phyloP scores from a whole-genome alignment of 1,140 invertebrate genomes.

The Microplitis mediator region DNA sequence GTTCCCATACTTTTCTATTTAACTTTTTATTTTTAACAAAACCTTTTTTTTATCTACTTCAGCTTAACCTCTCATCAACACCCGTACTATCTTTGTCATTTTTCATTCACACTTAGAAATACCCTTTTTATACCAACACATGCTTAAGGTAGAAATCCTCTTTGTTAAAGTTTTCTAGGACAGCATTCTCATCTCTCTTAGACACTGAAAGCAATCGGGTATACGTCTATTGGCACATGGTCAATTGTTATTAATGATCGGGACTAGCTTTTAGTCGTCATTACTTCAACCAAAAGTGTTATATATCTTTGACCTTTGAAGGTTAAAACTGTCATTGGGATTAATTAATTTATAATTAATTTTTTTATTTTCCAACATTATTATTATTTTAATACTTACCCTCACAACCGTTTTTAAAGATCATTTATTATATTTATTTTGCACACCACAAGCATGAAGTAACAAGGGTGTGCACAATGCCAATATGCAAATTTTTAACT shows the following conservation, averaged over 20 bases:
- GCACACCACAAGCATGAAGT: too few relatives aligned
- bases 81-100: background rate
- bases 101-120: background rate
- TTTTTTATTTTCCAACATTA: too few relatives aligned
- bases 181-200: background rate
- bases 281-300: too few relatives aligned
- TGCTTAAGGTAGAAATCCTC: conserved; percentile 26
- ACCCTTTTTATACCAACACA: conserved; percentile 38
- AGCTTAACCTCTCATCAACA: background rate
- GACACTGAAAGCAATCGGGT: conserved; percentile 10
- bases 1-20: background rate
- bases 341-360: too few relatives aligned
- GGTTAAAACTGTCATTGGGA: too few relatives aligned
- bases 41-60: too few relatives aligned
- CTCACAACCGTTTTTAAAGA: too few relatives aligned
- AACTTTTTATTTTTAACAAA: background rate
- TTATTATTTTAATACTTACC: too few relatives aligned
- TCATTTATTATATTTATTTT: too few relatives aligned
- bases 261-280: background rate
- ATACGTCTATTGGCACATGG: conserved; percentile 44
- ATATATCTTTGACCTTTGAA: too few relatives aligned
- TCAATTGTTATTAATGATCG: conserved; percentile 51
- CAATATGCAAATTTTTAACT: too few relatives aligned
- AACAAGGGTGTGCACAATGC: too few relatives aligned
- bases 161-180: conserved; percentile 34